Base-by-base conservation (phyloP, 1,140 invertebrate genomes). In the Bombus superbus region DNA sequence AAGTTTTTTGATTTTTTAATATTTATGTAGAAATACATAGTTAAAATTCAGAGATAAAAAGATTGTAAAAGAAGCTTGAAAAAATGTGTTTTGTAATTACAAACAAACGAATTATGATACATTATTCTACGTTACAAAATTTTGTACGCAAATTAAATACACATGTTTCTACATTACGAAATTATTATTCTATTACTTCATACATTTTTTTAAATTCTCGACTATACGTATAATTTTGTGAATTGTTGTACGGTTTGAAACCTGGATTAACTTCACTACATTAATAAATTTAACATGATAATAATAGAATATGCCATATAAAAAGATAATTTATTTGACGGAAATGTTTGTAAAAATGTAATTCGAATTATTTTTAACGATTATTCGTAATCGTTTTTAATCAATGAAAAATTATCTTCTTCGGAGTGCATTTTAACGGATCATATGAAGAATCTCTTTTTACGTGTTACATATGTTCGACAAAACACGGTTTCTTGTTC, bases 401-500 rank as follows among this genome's bases (percentile, higher is more conserved):
- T 38, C 13, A 78, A 44, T 25, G 40, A 66, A 32, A 18, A 11
- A 83, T 66, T 68, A 11, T 53, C 11, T 38, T n/a, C 2, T 28
- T 71, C 2, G 1, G 4, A 53, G n/a, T 4, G 3, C 8, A 47
- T 59, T 53, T 53, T 6, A 83, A 11, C 6, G 15, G 10, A 80
- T 71, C 81, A n/a, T 15, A 38, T n/a, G 11, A 71, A 68, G 8
- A 44, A 53, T 69, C 28, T 35, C 1, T 81, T 47, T 72, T 81
- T 22, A 32, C 22, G 25, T 42, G 53, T 69, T 28, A 40, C 18
- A 62, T n/a, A 38, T 25, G 53, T 86, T 44, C 53, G 11, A 40
- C 15, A 76, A 76, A 68, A 6, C 57, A 81, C 44, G 69, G 81
- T 88, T 84, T 88, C 77, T 87, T 83, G 44, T 74, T 91, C 53